Conservation (phyloP, 2,888 invertebrate species). For the Acrobasis repandana region DNA sequence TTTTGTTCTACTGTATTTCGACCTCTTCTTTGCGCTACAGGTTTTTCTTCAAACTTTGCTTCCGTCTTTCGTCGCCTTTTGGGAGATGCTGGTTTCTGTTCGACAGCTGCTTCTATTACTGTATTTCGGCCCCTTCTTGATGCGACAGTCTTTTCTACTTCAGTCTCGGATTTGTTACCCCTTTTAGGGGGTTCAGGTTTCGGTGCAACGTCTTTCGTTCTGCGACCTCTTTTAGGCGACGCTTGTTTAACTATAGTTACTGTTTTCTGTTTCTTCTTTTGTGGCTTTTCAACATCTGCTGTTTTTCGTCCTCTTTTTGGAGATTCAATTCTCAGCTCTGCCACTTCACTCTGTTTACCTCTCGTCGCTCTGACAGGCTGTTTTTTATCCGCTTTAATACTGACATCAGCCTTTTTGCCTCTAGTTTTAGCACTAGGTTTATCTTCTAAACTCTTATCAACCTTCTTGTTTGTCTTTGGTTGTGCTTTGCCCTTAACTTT, state of each 20-base stretch:
- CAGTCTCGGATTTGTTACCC: not conserved
- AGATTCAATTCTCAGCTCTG: not conserved
- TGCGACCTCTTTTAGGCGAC: not conserved
- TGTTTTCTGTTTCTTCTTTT: not conserved
- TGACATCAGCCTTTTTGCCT: constrained; percentile 32
- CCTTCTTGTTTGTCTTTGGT: constrained; percentile 25
- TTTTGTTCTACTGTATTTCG: constrained; percentile 13
- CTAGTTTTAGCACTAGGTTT: constrained; percentile 31
- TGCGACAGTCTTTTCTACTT: constrained; percentile 15
- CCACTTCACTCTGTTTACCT: constrained; percentile 35
- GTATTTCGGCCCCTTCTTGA: constrained; percentile 24
- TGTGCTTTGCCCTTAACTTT: not conserved
- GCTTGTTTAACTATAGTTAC: not conserved
- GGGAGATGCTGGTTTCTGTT: constrained; percentile 16
- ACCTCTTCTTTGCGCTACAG: not conserved
- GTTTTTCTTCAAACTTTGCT: not conserved
- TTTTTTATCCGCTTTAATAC: constrained; percentile 22
- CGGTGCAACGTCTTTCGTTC: not conserved
- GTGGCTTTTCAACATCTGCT: constrained; percentile 10
- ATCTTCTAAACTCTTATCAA: constrained; percentile 19
- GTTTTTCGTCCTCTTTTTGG: constrained; percentile 34
- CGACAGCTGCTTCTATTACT: not conserved
- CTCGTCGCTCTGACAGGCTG: constrained; percentile 26
- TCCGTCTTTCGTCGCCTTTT: not conserved
- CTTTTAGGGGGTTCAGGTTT: not conserved